Evolutionary conservation across 2,113 vertebrate genomes (phyloP).

Genomic region (Chaetops frenatus): DNA sequence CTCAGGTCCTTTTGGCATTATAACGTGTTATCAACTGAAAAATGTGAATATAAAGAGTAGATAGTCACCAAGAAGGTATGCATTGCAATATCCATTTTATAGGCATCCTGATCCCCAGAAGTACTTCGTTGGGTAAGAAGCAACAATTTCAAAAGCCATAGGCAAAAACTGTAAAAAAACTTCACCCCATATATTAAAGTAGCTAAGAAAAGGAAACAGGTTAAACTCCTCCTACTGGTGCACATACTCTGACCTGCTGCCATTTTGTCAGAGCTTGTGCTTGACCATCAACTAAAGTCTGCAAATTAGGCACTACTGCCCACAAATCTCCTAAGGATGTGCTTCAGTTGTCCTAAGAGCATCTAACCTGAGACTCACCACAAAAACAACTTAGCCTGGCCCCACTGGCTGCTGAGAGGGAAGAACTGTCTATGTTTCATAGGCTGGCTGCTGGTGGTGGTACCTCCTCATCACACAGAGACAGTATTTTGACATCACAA

Average conservation of each 20-base stretch:
- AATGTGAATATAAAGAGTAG: background rate
- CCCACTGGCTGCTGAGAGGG: background rate
- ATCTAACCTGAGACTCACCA: background rate
- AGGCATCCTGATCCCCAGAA: background rate
- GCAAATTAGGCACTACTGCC: background rate
- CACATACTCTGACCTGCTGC: background rate
- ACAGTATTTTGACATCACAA: background rate
- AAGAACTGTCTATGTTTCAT: rapidly evolving
- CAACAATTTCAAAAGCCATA: background rate
- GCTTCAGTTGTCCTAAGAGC: background rate
- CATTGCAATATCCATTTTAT: background rate
- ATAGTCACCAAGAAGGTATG: background rate
- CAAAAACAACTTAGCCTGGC: background rate
- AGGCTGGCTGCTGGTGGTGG: background rate
- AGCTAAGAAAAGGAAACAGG: background rate
- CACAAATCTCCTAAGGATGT: background rate
- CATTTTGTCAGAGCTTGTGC: background rate
- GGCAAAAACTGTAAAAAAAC: background rate
- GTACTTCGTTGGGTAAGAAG: background rate
- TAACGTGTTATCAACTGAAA: background rate
- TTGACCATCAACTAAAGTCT: background rate
- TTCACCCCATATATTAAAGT: background rate
- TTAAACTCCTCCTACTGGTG: background rate
- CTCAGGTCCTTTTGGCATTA: background rate
- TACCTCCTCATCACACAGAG: background rate